Base-by-base conservation (phyloP, 1,140 invertebrate species). In the Drosophila ironensis region DNA sequence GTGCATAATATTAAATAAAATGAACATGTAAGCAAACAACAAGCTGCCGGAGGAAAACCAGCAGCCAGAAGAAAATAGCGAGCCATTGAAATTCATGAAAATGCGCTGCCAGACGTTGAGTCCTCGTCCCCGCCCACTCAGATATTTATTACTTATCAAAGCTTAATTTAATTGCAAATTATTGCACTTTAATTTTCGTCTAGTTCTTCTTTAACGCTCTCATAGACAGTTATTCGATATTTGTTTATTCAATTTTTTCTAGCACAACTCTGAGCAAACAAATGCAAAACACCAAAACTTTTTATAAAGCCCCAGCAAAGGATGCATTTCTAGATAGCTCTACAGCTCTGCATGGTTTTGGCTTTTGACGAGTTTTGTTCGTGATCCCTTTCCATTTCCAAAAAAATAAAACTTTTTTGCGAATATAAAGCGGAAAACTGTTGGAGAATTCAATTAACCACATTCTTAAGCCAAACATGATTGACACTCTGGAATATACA, bases 1-100 rank as follows among this genome's bases (percentile, higher is more conserved):
- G 80, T 74, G 80, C 80, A 84, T 84, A 86, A 74, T 75, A 75
- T 86, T 84, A 86, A 78, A 48, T 63, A 48, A 47, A 61, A 40
- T 19, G 57, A 68, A 48, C 33, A 57, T 57, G 50, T 59, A 53
- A 66, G 69, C 47, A 66, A 82, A 78, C 50, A 73, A 71, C 56
- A 60, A 28, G 24, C 44, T 25, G 28, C 6, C 17, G 33, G 50
- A 51, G 37, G 24, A 71, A 57, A 60, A 17, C 57, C 46, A 52
- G 25, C 17, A 6, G 30, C 11, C 5, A 33, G 7, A 4, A 35
- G 25, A 22, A 33, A 28, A 71, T 57, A 66, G 61, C 52, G 24
- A 27, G 50, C 50, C 35, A 66, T 81, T 82, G 52, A 77, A 54
- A 84, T 82, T 82, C 53, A 82, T 81, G 60, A 59, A 56, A 46